Base-by-base conservation (phyloP, 2,113 vertebrate species). In the Pseudolaguvia tuberculata region DNA sequence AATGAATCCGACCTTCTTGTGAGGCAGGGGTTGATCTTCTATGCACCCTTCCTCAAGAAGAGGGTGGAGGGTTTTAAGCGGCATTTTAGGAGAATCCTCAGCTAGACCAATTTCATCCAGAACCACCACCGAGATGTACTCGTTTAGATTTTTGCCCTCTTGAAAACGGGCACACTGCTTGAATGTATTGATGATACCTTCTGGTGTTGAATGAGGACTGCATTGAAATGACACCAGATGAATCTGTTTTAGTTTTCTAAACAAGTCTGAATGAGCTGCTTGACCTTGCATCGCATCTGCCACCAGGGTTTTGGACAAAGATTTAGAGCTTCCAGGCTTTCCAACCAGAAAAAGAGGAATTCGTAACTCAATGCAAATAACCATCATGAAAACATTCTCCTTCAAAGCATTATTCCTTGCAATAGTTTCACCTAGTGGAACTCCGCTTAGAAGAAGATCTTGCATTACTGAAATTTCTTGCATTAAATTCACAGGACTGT, bases 351-450 rank as follows among this genome's bases (percentile, higher is more conserved):
- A 99, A 1, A 99, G 92, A 3, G 97, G 97, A 75, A 99, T 96
- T 85, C 90, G 92, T 35, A 99, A 86, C 81, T 99, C 96, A 52
- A 95, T 97, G 80, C 96, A 99, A 73, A 99, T 81, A 1, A 95
- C 93, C 96, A 99, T 99, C 95, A 99, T 98, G 83, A 99, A 99
- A 72, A 98, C 91, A 0, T 99, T 99, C 83, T 99, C 97, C 82
- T 96, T 97, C 76, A 99, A 85, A 6, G 97, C 97, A 82, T 85
- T 72, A 84, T 99, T 99, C 84, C 79, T 93, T 63, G 97, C 97
- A 67, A 99, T 95, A 15, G 94, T 96, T 18, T 91, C 87, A 39
- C 89, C 89, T 79, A 96, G 85, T 0, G 89, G 88, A 3, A 93
- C 90, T 0, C 91, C 92, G 23, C 77, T 89, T 61, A 99, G 86